Evolutionary conservation across 1,140 invertebrate species (phyloP), one percentile per base, ranked within the genome.

Genomic region (Hormaphis cornu): DNA sequence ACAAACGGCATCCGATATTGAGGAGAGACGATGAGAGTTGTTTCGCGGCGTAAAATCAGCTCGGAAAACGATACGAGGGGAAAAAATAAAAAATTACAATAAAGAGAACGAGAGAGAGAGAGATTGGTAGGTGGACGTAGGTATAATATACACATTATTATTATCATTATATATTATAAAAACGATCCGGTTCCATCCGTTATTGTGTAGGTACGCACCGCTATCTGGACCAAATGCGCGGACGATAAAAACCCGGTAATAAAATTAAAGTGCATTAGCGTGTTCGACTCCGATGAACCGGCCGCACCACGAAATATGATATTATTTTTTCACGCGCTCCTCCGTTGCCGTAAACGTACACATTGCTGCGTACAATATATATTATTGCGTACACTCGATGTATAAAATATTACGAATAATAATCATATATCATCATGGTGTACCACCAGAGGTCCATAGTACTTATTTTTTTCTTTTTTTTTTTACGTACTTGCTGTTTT

Each of bases 231-330:
- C 61, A 48, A 66, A 66, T 20, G 61, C 7, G 18, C 61, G n/a
- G n/a, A n/a, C n/a, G n/a, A 66, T 50, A 33, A 66, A 66, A 63
- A 66, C 14, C 44, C 42, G 61, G 40, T 48, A 42, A 35, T 66
- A 66, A 66, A 66, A 66, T 66, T 50, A 35, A 66, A 66, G 44
- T 66, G 61, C 44, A 66, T 66, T 66, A 66, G 61, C 61, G 61
- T 66, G 61, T 66, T 35, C 22, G n/a, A 63, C 59, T 63, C 33
- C 42, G 33, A 30, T 63, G 42, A 33, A 42, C 59, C 33, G n/a
- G n/a, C n/a, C n/a, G n/a, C 59, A 42, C 33, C 61, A 66, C 61
- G 61, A 66, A 66, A 48, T 66, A 66, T 66, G 61, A 66, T 66
- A 66, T n/a, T n/a, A n/a, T 66, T 66, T 63, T 48, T 66, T 66